phyloP scores from a whole-genome alignment of 2,113 vertebrate species.

The Oryctolagus cuniculus region DNA sequence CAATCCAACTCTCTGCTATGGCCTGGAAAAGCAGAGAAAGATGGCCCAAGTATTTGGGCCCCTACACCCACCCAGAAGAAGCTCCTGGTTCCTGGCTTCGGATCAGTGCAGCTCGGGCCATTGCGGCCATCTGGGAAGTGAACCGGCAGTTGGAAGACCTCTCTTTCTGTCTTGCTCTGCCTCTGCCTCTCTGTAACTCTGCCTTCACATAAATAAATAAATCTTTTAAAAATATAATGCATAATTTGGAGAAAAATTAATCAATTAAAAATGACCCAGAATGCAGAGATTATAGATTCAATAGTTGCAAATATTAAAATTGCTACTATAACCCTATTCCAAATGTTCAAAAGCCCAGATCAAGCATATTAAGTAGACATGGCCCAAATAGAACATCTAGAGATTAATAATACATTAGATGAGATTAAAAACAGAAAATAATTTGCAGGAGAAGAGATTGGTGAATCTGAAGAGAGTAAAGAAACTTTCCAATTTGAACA shows the following conservation, averaged over 20 bases:
- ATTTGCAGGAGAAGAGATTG: background rate
- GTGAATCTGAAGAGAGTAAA: constrained; percentile 4
- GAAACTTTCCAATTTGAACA: background rate
- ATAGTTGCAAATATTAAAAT: constrained; percentile 16
- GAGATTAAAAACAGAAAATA: background rate
- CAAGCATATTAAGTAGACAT: background rate
- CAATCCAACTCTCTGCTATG: too few relatives aligned
- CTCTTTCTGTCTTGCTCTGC: too few relatives aligned
- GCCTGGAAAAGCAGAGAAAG: too few relatives aligned
- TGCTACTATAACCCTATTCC: background rate
- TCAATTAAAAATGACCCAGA: background rate
- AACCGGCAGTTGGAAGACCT: too few relatives aligned
- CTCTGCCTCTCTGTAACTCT: too few relatives aligned
- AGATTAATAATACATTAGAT: constrained; percentile 28
- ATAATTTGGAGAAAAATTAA: constrained; percentile 44
- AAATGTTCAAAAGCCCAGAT: background rate
- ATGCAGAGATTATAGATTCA: background rate
- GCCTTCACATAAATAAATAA: too few relatives aligned
- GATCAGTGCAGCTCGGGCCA: too few relatives aligned
- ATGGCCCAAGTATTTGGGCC: too few relatives aligned
- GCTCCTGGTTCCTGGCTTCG: too few relatives aligned
- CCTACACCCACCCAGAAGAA: too few relatives aligned
- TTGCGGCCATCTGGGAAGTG: too few relatives aligned
- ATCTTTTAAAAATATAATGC: background rate
- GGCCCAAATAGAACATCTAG: constrained; percentile 12